Conservation (phyloP, 2,113 vertebrate genomes). For the Dinomys branickii region DNA sequence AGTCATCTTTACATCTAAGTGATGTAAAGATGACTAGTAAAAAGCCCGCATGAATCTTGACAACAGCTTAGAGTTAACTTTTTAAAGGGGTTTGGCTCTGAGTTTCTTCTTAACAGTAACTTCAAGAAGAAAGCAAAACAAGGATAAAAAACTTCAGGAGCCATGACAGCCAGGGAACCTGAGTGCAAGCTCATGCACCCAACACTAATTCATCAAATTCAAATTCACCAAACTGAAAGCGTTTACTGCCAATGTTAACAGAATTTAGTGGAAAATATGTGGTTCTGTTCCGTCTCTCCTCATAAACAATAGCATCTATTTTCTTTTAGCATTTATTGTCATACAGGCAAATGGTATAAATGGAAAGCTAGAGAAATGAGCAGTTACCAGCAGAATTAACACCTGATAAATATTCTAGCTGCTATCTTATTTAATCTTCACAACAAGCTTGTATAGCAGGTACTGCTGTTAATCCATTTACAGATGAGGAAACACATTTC, state of each 20-base stretch:
- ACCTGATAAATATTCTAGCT: background rate
- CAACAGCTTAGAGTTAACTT: background rate
- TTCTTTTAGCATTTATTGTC: constrained; percentile 14
- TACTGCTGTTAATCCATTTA: background rate
- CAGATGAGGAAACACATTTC: background rate
- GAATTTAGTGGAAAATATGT: background rate
- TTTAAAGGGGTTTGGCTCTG: background rate
- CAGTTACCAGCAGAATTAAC: background rate
- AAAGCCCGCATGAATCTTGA: background rate
- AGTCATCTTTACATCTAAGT: too few species aligned
- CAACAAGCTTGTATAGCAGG: background rate
- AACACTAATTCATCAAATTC: background rate
- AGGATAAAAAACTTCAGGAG: background rate
- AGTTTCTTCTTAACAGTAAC: constrained; percentile 5
- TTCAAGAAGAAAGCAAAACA: constrained; percentile 32
- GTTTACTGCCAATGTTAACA: background rate
- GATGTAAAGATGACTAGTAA: background rate
- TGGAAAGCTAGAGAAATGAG: background rate
- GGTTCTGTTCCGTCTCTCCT: background rate
- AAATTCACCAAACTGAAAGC: constrained; percentile 30
- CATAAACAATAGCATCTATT: background rate
- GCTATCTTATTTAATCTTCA: constrained; percentile 28
- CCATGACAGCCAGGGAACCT: background rate
- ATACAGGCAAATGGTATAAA: background rate
- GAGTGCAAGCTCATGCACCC: background rate